Percentiles rank a stretch among this genome's conserved stretches.
Evolutionary conservation across 2,113 vertebrate species (phyloP).

Genomic region (Salvelinus fontinalis): DNA sequence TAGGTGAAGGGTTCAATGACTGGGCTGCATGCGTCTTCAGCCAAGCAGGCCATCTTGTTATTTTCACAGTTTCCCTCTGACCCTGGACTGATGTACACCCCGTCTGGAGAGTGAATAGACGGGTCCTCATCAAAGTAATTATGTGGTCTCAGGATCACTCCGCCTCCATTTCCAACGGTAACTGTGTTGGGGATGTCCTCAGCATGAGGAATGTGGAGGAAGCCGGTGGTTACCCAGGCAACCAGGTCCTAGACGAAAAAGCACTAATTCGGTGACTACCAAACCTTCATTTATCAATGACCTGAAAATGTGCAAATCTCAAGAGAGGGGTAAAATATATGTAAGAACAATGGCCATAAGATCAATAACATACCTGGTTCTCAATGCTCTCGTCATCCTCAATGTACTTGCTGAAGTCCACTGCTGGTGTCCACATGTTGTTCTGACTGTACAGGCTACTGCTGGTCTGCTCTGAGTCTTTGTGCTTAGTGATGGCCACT

Average conservation of each 20-base stretch:
- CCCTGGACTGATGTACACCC: conserved; percentile 73
- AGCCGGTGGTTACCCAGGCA: conserved; percentile 69
- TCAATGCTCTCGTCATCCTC: conserved; percentile 82
- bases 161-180: conserved; percentile 79
- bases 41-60: conserved; percentile 84
- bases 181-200: conserved; percentile 94
- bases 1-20: conserved; percentile 79
- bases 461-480: conserved; percentile 83
- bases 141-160: conserved; percentile 88
- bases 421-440: conserved; percentile 79
- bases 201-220: conserved; percentile 88
- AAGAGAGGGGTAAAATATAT: neutral
- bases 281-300: neutral
- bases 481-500: conserved; percentile 84
- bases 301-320: no score
- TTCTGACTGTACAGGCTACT: conserved; percentile 89
- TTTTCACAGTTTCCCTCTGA: conserved; percentile 70
- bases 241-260: conserved; percentile 58
- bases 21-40: conserved; percentile 75
- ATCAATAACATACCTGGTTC: conserved; percentile 72
- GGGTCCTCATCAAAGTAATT: conserved; percentile 94
- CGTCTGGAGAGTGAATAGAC: conserved; percentile 82
- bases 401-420: conserved; percentile 85
- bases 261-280: neutral
- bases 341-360: neutral